A percentile compares a stretch with the other conserved stretches of the same genome.
Evolutionary conservation across 2,797 vertebrate genomes (phyloP).

Genomic region (Sphenopsis melanotis): DNA sequence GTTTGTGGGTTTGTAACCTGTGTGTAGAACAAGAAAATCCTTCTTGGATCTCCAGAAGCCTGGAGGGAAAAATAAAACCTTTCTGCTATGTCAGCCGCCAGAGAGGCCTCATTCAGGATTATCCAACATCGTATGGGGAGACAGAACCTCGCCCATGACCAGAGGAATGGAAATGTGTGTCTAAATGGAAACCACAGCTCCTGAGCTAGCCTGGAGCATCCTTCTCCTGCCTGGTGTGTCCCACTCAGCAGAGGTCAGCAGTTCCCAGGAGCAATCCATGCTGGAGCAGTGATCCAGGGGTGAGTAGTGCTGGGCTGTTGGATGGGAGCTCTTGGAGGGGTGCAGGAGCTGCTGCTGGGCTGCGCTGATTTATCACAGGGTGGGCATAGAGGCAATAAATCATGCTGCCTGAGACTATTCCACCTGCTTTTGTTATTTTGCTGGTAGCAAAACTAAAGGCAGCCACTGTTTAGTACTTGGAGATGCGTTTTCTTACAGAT

Average conservation of each 20-base stretch:
- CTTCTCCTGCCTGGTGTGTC: background rate
- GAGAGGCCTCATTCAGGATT: background rate
- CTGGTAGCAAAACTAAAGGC: background rate
- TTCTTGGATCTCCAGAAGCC: background rate
- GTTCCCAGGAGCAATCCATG: rapidly evolving
- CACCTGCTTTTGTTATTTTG: background rate
- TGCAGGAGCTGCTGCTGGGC: background rate
- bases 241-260: rapidly evolving
- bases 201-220: background rate
- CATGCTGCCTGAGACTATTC: too few species aligned
- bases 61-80: background rate
- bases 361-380: rapidly evolving
- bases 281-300: rapidly evolving
- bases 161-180: background rate
- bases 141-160: rapidly evolving
- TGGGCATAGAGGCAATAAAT: background rate
- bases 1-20: background rate
- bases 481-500: background rate
- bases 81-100: background rate
- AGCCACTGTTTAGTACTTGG: background rate
- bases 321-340: background rate
- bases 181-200: background rate
- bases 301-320: background rate
- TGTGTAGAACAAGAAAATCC: background rate
- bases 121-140: rapidly evolving